Percentiles rank a stretch among this genome's conserved stretches.
phyloP scores from a whole-genome alignment of 2,797 vertebrate species.

The Odontamblyopus lacepedii region DNA sequence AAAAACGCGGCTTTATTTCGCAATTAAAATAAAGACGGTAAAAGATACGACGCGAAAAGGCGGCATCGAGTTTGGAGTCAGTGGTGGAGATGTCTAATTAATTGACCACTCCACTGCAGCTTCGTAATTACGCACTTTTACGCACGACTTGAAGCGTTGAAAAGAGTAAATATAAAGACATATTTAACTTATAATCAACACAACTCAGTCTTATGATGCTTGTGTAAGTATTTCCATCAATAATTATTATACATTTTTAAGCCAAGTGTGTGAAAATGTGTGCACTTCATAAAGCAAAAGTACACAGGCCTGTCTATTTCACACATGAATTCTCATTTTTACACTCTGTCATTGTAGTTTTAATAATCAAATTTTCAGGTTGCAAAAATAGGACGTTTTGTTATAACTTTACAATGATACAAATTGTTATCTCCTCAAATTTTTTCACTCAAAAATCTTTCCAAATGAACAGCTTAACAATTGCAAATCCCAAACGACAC shows the following conservation, averaged over 20 bases:
- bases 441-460: background rate
- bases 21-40: background rate
- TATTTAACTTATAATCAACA: background rate
- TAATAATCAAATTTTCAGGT: too few relatives aligned
- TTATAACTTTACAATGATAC: background rate
- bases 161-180: background rate
- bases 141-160: background rate
- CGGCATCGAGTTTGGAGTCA: background rate
- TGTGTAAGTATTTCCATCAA: background rate
- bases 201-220: background rate
- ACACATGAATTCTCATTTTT: too few relatives aligned
- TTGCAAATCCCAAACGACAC: background rate
- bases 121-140: constrained; percentile 5
- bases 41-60: background rate
- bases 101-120: background rate
- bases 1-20: background rate
- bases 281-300: too few relatives aligned
- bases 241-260: background rate
- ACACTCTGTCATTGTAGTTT: too few relatives aligned
- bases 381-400: background rate
- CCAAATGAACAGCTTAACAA: background rate
- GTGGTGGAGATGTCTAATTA: background rate
- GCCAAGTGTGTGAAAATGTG: background rate
- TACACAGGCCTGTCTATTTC: too few relatives aligned
- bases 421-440: background rate